Base-by-base conservation (phyloP, 2,113 vertebrate genomes). In the Coregonus clupeaformis region DNA sequence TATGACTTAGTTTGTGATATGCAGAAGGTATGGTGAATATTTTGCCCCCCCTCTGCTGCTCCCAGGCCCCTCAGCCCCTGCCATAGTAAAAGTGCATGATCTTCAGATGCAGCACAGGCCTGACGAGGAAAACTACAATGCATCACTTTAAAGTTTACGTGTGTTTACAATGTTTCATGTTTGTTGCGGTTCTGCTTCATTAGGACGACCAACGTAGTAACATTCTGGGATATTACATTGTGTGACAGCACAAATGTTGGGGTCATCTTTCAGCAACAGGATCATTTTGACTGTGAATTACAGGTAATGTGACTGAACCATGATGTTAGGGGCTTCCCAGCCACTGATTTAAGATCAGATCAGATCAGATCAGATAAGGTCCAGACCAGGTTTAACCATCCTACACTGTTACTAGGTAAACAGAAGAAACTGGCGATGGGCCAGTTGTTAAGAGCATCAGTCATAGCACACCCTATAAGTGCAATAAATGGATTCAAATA, bases 301-400 rank as follows among this genome's bases (percentile, higher is more conserved):
- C 75, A 83, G 82, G 82, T 85, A 78, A 79, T 81, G 57, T 88
- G 88, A 91, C 82, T 89, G 85, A 88, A 49, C 75, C 68, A 36
- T 25, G 72, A 72, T 83, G 86, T 83, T 89, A 88, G 83, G 78
- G 76, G 82, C 77, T 87, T 85, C 85, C 86, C 86, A 84, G 84
- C 82, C 74, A 79, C 80, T 77, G 77, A 80, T 80, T 82, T 73
- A 70, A 36, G 74, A 73, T 78, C 77, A 72, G 75, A 74, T 22
- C 49, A n/a, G 27, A 27, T 27, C 27, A 27, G 27, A 29, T 29
- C 29, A 29, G 29, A 6, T 32, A 4, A 16, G n/a, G 49, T 49
- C 75, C 75, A 74, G 5, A 30, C 30, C 30, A 30, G 30, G 30
- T 30, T 30, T 5, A 30, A 30, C 30, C 30, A 6, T 2, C 45